Evolutionary conservation across 2,113 vertebrate species (phyloP), one percentile per base, ranked within the genome.

Genomic region (Neodon shergylaensis): DNA sequence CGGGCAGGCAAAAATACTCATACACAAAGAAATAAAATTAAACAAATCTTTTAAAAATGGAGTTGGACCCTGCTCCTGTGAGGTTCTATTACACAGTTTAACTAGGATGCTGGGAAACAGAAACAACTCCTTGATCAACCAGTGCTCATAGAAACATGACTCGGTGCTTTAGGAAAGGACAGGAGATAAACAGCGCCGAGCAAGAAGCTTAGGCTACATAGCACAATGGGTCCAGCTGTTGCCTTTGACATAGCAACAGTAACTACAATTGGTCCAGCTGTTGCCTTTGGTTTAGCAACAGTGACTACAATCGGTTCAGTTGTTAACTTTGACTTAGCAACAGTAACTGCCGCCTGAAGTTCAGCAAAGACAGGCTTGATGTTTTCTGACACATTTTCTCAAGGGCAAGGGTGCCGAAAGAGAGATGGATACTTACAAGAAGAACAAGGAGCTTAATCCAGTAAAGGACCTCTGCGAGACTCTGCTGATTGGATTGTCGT

Each of bases 401-500:
- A 24, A 93, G 63, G 54, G 93, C 17, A 52, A 76, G 77, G 36
- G 17, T 39, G 49, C n/a, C 63, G 33, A 78, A 86, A 91, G 70
- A 42, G 74, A 88, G 70, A 89, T 82, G n/a, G 72, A 77, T 97
- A 99, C 98, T 99, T 97, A 99, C 98, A 98, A 96, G 96, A 98
- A 99, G 88, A 96, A 98, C 65, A 98, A 98, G 39, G 98, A 99
- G 91, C 97, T 97, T 78, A 99, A 96, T 4, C 98, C 98, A 39
- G 96, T 96, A 98, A 99, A 99, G 6, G 98, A 96, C 83, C 98
- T 98, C 92, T 98, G 98, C 47, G 98, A 98, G 96, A 99, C 96
- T 88, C 58, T 98, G 93, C 91, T 98, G 52, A 98, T 97, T 8
- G 98, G 98, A 90, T 99, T 99, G 95, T 99, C 98, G 97, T 99